Base-by-base conservation (phyloP, 2,797 vertebrate species). In the Danio choprae region DNA sequence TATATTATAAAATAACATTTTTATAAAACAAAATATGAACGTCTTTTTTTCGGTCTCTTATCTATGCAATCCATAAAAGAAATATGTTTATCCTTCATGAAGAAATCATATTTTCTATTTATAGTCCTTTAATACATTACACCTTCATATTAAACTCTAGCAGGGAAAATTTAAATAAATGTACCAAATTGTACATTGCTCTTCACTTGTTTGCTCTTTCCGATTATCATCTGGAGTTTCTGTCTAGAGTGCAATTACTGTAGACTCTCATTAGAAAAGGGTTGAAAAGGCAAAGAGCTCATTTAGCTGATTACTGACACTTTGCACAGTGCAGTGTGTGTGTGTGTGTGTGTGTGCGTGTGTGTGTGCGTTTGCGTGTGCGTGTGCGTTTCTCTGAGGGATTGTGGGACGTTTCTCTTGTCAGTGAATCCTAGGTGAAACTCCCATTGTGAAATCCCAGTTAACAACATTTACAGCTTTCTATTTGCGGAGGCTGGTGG, bases 321-420 rank as follows among this genome's bases (percentile, higher is more conserved):
- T 74, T n/a, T 56, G 12, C 11, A 15, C 29, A 29, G 1, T 29
- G 29, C 29, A 29, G 29, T 29, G 3, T 29, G 7, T 56, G 64
- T 44, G 65, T 22, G 59, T 62, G 58, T 29, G 51, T 43, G 53
- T 58, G 44, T 58, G 29, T 40, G 74, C n/a, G 29, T 29, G 3
- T 29, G 7, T 56, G 64, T 44, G 65, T 22, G 59, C n/a, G n/a
- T n/a, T n/a, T n/a, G n/a, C n/a, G n/a, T 62, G 58, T 29, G 51
- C 43, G 53, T 58, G 44, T 58, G 29, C 40, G 74, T 81, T 43
- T 15, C 43, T 74, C 12, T 20, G 51, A 55, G 63, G 78, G 81
- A 80, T 85, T 83, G 77, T 72, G 16, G 77, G 18, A 58, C 5
- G 70, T 12, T 81, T 80, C 77, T 77, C 64, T 69, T 80, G 69